Evolutionary conservation across 2,888 invertebrate species (phyloP).

Genomic region (Pemphredon lugubris): DNA sequence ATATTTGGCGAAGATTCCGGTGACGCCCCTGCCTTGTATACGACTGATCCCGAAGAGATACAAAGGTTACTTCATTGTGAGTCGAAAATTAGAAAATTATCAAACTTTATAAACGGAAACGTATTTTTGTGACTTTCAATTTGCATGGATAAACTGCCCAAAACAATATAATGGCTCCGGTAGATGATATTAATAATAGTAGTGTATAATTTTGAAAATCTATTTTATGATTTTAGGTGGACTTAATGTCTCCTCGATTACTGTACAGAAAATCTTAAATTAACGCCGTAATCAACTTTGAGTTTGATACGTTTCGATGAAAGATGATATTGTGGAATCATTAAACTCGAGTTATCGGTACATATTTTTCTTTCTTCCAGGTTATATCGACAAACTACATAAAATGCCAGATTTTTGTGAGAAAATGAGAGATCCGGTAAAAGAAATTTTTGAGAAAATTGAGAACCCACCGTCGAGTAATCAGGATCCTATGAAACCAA

Average conservation of each 20-base stretch:
- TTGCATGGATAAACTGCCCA: background rate
- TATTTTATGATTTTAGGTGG: background rate
- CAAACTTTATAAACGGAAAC: background rate
- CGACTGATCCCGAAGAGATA: constrained; percentile 54
- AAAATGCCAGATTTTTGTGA: constrained; percentile 54
- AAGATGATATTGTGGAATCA: too few species aligned
- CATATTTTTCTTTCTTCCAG: constrained; percentile 47
- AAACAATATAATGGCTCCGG: background rate
- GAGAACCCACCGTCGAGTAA: constrained; percentile 27
- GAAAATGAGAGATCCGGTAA: constrained; percentile 73
- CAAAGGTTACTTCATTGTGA: constrained; percentile 65
- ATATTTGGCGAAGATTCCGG: constrained; percentile 7
- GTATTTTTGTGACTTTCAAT: too few species aligned
- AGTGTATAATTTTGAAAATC: background rate
- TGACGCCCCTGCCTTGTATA: constrained; percentile 8
- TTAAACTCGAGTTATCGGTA: too few species aligned
- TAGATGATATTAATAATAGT: background rate
- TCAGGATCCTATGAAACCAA: constrained; percentile 45
- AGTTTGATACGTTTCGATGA: too few species aligned
- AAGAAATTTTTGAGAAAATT: constrained; percentile 62
- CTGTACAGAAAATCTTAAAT: too few species aligned
- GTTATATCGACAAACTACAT: constrained; percentile 66
- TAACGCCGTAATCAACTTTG: too few species aligned
- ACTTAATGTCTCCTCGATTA: too few species aligned
- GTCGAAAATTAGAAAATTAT: background rate